A percentile compares a stretch with the other conserved stretches of the same genome.
phyloP scores from a whole-genome alignment of 2,797 vertebrate species.

The Fundulus diaphanus region DNA sequence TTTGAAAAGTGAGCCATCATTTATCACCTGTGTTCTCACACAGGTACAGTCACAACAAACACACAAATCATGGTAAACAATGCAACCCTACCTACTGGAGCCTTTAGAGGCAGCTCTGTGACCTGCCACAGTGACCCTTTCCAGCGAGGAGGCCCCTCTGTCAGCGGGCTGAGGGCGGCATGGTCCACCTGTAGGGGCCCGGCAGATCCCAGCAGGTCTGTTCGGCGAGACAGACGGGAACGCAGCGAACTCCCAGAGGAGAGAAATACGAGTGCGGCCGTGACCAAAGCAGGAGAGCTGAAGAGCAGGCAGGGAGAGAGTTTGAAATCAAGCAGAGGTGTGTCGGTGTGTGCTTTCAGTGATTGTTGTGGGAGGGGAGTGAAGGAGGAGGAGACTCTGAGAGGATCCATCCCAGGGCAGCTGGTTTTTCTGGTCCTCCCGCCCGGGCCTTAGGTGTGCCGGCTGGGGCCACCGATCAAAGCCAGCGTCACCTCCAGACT shows the following conservation, averaged over 20 bases:
- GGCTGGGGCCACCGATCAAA: conserved; percentile 53
- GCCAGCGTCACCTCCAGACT: conserved; percentile 27
- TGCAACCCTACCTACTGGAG: background rate
- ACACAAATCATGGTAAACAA: background rate
- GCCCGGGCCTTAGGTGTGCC: conserved; percentile 69
- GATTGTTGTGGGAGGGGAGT: conserved; percentile 45
- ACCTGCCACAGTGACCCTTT: conserved; percentile 56
- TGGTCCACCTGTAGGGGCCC: conserved; percentile 64
- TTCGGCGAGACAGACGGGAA: conserved; percentile 4
- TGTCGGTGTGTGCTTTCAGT: conserved; percentile 34
- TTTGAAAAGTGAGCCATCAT: conserved; percentile 59
- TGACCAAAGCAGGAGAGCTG: conserved; percentile 21
- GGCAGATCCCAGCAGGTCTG: conserved; percentile 21
- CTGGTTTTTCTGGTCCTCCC: conserved; percentile 85
- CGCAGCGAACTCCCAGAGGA: background rate
- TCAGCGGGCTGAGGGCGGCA: conserved; percentile 72
- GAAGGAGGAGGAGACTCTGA: conserved; percentile 54
- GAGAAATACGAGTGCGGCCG: conserved; percentile 4
- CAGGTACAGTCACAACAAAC: background rate
- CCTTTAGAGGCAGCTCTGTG: background rate
- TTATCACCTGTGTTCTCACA: conserved; percentile 39
- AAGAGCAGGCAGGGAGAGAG: background rate
- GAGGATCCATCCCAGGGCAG: conserved; percentile 66
- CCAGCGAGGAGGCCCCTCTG: conserved; percentile 56
- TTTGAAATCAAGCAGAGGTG: conserved; percentile 16